These are phyloP conservation scores for Macrobrachium nipponense DNA, from an alignment of 1,140 invertebrate genomes.

Conservation along the genomic window DNA sequence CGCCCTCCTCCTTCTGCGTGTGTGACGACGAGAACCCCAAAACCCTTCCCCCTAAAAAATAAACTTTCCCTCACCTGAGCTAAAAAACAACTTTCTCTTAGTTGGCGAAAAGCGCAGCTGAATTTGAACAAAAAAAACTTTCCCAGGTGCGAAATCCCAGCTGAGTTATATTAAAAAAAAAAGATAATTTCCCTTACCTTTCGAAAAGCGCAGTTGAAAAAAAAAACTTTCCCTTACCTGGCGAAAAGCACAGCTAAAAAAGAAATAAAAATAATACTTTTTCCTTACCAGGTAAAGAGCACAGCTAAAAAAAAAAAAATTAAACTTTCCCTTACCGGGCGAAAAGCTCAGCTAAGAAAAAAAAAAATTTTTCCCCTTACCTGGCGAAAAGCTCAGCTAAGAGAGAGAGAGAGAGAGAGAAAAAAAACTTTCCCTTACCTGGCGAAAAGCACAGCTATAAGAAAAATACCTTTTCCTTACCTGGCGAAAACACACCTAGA, in stretches of 20 bases:
- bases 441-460: conserved; percentile 52
- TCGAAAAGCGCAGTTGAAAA: conserved; percentile 51
- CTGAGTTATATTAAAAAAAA: too few relatives aligned
- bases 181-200: conserved; percentile 42
- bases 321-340: conserved; percentile 42
- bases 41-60: too few relatives aligned
- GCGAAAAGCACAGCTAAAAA: conserved; percentile 52
- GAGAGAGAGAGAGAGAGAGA: too few relatives aligned
- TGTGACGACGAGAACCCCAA: too few relatives aligned
- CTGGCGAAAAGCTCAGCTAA: conserved; percentile 53
- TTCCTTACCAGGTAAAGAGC: conserved; percentile 51
- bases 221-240: conserved; percentile 35
- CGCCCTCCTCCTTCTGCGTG: too few relatives aligned
- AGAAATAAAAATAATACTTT: too few relatives aligned
- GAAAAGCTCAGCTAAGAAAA: conserved; percentile 49
- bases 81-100: too few relatives aligned
- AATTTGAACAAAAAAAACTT: conserved; percentile 33
- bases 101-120: conserved; percentile 17
- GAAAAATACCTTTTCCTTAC: conserved; percentile 35
- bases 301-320: conserved; percentile 47
- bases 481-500: conserved; percentile 51
- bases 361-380: conserved; percentile 32
- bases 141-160: too few relatives aligned
- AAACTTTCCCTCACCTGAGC: too few relatives aligned
- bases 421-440: conserved; percentile 27